Percentiles rank a stretch among this genome's conserved stretches.
Evolutionary conservation across 92 coral and sea anemone species (phyloP).

Genomic region (Montipora capitata): DNA sequence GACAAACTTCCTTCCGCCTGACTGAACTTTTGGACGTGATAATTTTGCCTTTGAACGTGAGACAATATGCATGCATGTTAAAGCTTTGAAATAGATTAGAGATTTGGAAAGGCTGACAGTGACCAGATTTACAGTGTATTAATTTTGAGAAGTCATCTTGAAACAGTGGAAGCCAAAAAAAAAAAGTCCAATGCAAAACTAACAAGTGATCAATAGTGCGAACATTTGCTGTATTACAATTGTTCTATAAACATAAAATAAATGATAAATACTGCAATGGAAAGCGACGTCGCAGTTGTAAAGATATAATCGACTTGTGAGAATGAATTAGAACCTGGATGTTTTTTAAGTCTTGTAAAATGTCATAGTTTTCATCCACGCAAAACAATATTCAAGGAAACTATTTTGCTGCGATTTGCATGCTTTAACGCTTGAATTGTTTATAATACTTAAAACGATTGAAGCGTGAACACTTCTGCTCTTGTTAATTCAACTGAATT

Average conservation of each 20-base stretch:
- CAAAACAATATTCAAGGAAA: neutral
- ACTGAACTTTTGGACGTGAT: no score
- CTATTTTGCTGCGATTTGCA: neutral
- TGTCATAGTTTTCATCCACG: slow-evolving; percentile 1
- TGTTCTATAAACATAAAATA: neutral
- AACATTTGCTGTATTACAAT: neutral
- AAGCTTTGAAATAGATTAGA: neutral
- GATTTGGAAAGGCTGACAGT: slow-evolving; percentile 1
- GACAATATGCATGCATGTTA: neutral
- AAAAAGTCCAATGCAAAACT: slow-evolving; percentile 5
- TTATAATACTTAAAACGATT: neutral
- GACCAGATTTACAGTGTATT: slow-evolving; percentile 6
- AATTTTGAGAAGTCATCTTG: slow-evolving; percentile 32
- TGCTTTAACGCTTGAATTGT: no score
- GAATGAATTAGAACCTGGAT: no score
- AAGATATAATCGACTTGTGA: no score
- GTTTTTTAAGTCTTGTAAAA: slow-evolving; percentile 5
- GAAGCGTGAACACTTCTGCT: no score
- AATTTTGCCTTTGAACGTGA: neutral
- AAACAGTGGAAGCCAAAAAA: slow-evolving; percentile 8
- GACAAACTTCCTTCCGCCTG: no score
- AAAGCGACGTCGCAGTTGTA: no score
- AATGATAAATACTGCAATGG: neutral
- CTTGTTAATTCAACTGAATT: no score
- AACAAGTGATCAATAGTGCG: neutral